These are phyloP conservation scores for Diachasma alloeum DNA, from an alignment of 1,140 invertebrate species.

Conservation along the genomic window DNA sequence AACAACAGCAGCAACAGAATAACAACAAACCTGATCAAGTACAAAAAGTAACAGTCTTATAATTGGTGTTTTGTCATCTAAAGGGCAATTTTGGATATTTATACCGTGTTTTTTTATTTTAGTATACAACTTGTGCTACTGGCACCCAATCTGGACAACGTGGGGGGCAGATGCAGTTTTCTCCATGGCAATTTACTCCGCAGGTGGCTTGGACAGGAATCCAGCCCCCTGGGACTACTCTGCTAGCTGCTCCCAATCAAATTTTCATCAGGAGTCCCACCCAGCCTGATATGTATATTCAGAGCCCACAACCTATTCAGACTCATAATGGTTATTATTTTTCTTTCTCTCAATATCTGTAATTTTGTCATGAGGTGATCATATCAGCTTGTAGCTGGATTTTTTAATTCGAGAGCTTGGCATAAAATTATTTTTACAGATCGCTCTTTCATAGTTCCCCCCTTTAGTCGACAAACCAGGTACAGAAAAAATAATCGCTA, in stretches of 20 bases:
- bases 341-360: conserved; percentile 23
- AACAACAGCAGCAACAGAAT: conserved; percentile 59
- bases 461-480: no score
- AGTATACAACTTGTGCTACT: conserved; percentile 27
- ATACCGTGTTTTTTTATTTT: neutral
- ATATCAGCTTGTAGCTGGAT: neutral
- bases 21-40: conserved; percentile 59
- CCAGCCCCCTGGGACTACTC: conserved; percentile 71
- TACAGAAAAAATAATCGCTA: no score
- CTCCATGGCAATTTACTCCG: conserved; percentile 70
- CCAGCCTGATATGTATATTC: conserved; percentile 88
- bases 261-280: conserved; percentile 82
- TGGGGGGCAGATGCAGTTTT: conserved; percentile 68
- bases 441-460: no score
- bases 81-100: neutral
- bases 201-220: conserved; percentile 77
- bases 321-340: conserved; percentile 68
- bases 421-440: no score
- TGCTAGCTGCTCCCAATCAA: conserved; percentile 75
- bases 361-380: neutral
- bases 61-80: conserved; percentile 17
- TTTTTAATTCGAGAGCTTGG: neutral
- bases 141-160: conserved; percentile 71
- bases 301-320: conserved; percentile 75
- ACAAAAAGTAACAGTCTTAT: conserved; percentile 52